Percentiles rank a stretch among this genome's conserved stretches.
Conservation (phyloP, 2,888 invertebrate species). For the Norana najaformis region DNA sequence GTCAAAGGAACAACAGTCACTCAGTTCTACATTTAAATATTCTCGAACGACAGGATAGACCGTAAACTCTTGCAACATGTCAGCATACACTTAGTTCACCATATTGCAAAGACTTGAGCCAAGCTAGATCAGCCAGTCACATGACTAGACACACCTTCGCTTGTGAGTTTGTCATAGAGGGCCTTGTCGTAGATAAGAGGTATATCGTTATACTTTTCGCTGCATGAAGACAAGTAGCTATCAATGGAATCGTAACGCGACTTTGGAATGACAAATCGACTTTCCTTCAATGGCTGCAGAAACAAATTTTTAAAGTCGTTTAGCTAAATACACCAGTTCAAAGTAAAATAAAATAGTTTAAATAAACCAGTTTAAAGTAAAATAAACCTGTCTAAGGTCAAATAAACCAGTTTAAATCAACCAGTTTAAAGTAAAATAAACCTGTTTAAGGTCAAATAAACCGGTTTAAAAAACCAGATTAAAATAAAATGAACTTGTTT, state of each 20-base stretch:
- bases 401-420: neutral
- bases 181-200: conserved; percentile 81
- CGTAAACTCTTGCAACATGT: too few species aligned
- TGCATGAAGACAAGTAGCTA: conserved; percentile 87
- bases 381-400: too few species aligned
- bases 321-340: too few species aligned
- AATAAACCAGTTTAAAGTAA: neutral
- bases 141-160: conserved; percentile 67
- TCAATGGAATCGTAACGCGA: conserved; percentile 97
- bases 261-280: conserved; percentile 68
- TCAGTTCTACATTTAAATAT: too few species aligned
- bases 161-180: conserved; percentile 79
- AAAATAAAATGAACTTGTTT: too few species aligned
- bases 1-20: too few species aligned
- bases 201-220: conserved; percentile 91
- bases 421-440: too few species aligned
- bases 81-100: neutral
- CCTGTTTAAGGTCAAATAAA: neutral
- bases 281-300: conserved; percentile 62
- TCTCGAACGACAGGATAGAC: too few species aligned
- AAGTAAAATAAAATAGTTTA: neutral
- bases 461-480: neutral
- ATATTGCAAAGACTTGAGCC: neutral
- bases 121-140: neutral
- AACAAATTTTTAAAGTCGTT: conserved; percentile 35